Evolutionary conservation across 2,888 invertebrate species (phyloP).

Genomic region (Altica lythri): DNA sequence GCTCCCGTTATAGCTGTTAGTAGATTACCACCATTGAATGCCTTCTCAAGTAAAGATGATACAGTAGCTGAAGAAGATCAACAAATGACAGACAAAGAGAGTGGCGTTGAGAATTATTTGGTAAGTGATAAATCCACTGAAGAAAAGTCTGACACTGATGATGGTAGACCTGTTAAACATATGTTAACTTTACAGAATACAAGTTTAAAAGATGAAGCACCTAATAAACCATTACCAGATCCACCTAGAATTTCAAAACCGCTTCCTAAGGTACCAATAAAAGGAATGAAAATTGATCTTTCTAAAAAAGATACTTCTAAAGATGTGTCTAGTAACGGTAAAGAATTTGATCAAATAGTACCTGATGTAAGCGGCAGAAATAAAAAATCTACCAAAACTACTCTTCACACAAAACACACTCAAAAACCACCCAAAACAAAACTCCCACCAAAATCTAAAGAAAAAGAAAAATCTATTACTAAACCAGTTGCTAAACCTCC

Average conservation of each 20-base stretch:
- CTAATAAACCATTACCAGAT: conserved; percentile 25
- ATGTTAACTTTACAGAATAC: background rate
- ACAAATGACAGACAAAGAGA: conserved; percentile 48
- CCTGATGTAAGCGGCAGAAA: conserved; percentile 52
- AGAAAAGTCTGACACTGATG: conserved; percentile 40
- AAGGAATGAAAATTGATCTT: conserved; percentile 32
- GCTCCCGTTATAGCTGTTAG: conserved; percentile 82
- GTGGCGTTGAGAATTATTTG: conserved; percentile 40
- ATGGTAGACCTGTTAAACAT: conserved; percentile 28
- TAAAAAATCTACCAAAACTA: conserved; percentile 41
- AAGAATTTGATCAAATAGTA: conserved; percentile 58
- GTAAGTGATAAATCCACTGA: conserved; percentile 41
- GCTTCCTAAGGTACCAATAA: conserved; percentile 18
- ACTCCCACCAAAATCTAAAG: conserved; percentile 32
- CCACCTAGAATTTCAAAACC: conserved; percentile 7
- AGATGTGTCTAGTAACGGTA: conserved; percentile 33
- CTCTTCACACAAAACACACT: conserved; percentile 39
- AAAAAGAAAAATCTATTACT: conserved; percentile 36
- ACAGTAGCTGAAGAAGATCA: conserved; percentile 79
- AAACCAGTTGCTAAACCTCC: conserved; percentile 35
- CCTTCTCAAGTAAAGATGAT: conserved; percentile 88
- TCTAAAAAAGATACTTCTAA: background rate
- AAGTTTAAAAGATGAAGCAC: conserved; percentile 17
- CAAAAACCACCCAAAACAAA: conserved; percentile 34
- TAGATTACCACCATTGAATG: conserved; percentile 79